Evolutionary conservation across 92 coral and sea anemone genomes (phyloP), one percentile per base, ranked within the genome.

Genomic region (Chrysogorgia sp.): DNA sequence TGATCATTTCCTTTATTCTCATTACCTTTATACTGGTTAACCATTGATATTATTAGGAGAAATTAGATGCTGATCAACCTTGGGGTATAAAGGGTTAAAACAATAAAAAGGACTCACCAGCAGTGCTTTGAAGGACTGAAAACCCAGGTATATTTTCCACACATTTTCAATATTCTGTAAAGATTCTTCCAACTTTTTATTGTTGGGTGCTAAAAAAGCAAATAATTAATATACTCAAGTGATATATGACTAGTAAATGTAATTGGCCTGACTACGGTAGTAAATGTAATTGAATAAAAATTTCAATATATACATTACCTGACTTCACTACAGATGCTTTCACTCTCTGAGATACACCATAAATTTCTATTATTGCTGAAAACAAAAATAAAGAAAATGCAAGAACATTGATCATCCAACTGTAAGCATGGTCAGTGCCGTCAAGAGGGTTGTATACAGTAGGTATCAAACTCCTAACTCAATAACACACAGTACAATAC

Each of bases 341-440:
- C 45, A 96, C 75, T 74, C 96, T 87, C 66, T 80, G 88, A 15
- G 99, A 89, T 6, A 96, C 97, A 58, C 85, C 68, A 85, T 89
- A 91, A 41, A 96, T 89, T 76, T 96, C 96, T 35, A 88, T 89
- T 21, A 96, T 87, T 17, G 99, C 99, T 96, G 61, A 4, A 81
- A 13, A 7, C 78, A 60, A 70, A 62, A 81, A 21, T 25, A 13
- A 61, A 55, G 26, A n/a, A 40, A 34, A 32, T 28, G 35, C 12
- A 64, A 28, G 17, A 43, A 43, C 17, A 17, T 17, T 43, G 50
- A 17, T 8, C 50, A 43, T 17, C 50, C 10, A 43, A 43, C 50
- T 43, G 10, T 43, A 43, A 17, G 50, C 50, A 8, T 8, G 9
- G 50, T 43, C 50, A 43, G n/a, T 26, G 67, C 7, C 14, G 19